These are phyloP conservation scores for Volucella bombylans DNA, from an alignment of 2,888 invertebrate species.

Conservation along the genomic window DNA sequence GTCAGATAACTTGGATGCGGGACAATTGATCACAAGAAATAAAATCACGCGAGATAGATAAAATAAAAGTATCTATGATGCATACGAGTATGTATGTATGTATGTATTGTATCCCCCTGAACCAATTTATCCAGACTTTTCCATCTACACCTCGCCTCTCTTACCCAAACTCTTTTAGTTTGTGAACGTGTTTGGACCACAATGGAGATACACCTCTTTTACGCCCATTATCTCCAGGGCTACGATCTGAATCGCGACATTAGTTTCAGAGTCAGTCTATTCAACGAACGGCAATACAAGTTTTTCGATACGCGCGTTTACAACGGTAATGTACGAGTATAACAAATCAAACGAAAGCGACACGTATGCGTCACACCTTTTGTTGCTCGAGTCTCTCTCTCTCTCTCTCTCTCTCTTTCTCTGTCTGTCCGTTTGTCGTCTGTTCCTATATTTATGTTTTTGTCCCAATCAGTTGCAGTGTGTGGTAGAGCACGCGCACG, in stretches of 20 bases:
- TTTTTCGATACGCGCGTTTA: neutral
- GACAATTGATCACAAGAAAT: slow-evolving; percentile 14
- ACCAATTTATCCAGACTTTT: neutral
- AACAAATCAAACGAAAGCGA: slow-evolving; percentile 40
- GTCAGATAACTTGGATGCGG: slow-evolving; percentile 11
- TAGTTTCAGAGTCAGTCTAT: neutral
- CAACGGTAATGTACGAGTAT: slow-evolving; percentile 19
- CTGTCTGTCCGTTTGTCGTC: neutral
- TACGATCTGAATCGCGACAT: slow-evolving; percentile 17
- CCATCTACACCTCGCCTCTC: neutral
- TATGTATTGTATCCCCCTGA: neutral
- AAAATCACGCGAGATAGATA: slow-evolving; percentile 19
- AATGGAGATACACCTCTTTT: slow-evolving; percentile 12
- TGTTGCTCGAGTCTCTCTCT: slow-evolving; percentile 56
- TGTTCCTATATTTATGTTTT: no score
- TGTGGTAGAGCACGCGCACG: slow-evolving; percentile 27
- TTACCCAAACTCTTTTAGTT: no score
- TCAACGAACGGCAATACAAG: slow-evolving; percentile 9
- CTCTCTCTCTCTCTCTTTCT: no score
- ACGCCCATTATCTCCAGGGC: slow-evolving; percentile 44
- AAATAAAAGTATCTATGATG: neutral
- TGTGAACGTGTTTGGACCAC: no score
- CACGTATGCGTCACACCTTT: slow-evolving; percentile 61
- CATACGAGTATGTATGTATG: no score
- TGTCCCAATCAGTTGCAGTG: no score